phyloP scores from a whole-genome alignment of 2,113 vertebrate species.

The Scolopax mira region DNA sequence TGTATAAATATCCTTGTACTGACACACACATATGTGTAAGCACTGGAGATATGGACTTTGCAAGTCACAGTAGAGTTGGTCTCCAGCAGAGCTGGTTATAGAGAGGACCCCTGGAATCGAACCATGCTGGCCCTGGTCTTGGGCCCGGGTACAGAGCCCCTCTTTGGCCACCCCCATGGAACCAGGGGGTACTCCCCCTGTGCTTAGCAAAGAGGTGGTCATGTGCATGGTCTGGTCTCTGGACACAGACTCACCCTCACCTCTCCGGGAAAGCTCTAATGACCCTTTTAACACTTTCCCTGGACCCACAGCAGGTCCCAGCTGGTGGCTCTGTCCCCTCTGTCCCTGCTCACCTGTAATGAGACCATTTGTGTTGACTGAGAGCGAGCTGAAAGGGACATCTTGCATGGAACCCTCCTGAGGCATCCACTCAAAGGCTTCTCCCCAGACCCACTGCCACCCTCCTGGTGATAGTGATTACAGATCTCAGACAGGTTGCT shows the following conservation, averaged over 20 bases:
- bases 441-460: background rate
- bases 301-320: background rate
- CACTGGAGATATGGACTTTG: background rate
- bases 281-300: background rate
- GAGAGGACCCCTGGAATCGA: background rate
- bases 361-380: background rate
- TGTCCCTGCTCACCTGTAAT: background rate
- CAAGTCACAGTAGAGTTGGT: fast-evolving
- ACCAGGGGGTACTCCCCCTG: fast-evolving
- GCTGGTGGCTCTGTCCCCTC: background rate
- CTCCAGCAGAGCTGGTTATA: background rate
- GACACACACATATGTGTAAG: background rate
- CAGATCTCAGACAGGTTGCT: background rate
- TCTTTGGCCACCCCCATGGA: fast-evolving
- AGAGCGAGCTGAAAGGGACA: background rate
- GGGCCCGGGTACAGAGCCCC: fast-evolving
- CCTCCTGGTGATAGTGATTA: background rate
- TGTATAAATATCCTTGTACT: background rate
- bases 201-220: background rate
- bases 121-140: fast-evolving
- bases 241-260: background rate
- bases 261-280: background rate
- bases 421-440: background rate
- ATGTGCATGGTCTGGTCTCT: fast-evolving
- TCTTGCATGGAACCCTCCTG: background rate